These are phyloP conservation scores for Redunca redunca DNA, from an alignment of 2,113 vertebrate genomes.

Conservation along the genomic window DNA sequence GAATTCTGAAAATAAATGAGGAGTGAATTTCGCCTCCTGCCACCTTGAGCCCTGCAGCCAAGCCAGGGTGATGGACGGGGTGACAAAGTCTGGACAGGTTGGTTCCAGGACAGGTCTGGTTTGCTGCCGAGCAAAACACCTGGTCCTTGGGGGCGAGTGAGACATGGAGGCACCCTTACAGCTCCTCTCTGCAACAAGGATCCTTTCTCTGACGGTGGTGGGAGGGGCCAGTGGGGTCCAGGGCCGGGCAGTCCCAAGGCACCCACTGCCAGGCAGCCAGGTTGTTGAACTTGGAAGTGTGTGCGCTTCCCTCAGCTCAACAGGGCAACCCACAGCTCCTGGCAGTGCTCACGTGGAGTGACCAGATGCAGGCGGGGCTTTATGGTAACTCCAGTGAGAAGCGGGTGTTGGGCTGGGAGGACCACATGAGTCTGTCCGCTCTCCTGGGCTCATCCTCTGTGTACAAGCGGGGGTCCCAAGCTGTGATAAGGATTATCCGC, in stretches of 20 bases:
- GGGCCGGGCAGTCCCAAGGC: slow-evolving; percentile 32
- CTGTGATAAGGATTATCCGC: background rate
- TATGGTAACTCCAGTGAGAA: background rate
- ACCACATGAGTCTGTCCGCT: fast-evolving
- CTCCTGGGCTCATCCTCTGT: background rate
- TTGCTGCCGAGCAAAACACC: slow-evolving; percentile 60
- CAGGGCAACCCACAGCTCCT: background rate
- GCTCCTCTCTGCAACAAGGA: slow-evolving; percentile 55
- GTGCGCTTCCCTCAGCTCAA: background rate
- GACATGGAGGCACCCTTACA: background rate
- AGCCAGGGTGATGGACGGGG: slow-evolving; percentile 61
- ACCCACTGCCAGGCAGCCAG: slow-evolving; percentile 30
- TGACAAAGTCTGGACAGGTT: slow-evolving; percentile 25
- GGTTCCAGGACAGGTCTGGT: slow-evolving; percentile 51
- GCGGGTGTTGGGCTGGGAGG: fast-evolving
- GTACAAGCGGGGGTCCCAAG: background rate
- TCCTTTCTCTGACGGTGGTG: slow-evolving; percentile 61
- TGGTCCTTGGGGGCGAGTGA: slow-evolving; percentile 31
- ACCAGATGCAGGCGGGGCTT: background rate
- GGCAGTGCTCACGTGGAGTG: background rate
- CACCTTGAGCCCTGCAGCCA: slow-evolving; percentile 22
- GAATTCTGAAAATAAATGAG: slow-evolving; percentile 54
- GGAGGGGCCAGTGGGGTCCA: slow-evolving; percentile 15
- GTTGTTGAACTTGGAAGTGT: slow-evolving; percentile 56
- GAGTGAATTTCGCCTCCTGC: slow-evolving; percentile 24